Base-by-base conservation (phyloP, 1,140 invertebrate species). In the Pemphigus obesinymphae region DNA sequence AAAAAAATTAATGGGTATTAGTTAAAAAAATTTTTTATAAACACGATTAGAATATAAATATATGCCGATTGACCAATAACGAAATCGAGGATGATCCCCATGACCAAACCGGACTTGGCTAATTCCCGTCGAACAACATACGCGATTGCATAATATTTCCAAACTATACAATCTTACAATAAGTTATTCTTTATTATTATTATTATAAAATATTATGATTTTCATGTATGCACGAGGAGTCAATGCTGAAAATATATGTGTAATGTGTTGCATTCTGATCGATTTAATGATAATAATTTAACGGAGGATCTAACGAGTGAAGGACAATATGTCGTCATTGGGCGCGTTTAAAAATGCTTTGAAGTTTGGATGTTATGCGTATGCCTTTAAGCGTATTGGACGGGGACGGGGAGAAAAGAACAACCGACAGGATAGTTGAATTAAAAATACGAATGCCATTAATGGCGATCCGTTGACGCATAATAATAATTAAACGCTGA, bases 101-200 rank as follows among this genome's bases (percentile, higher is more conserved):
- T 55, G 73, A 55, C 50, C 75, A 78, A 78, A 78, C 75, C 75
- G 75, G 75, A 61, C 34, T 61, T 58, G 53, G 43, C 7, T n/a
- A 78, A 78, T 78, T 58, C 75, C 26, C 20, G 75, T 58, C 29
- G 6, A 40, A 61, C 75, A 37, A 58, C 75, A 61, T 78, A 45
- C 10, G 43, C 43, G n/a, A 13, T 78, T 75, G 29, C 45, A 34
- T 53, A 50, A 75, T 43, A 34, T 75, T 75, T 75, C 34, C 6
- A 29, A 70, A 43, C 68, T 70, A 70, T 43, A 70, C 8, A 15
- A 23, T 45, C 66, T n/a, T 3, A 45, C 10, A 45, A 45, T 11
- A 6, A 45, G 8, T n/a, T n/a, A n/a, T n/a, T n/a, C n/a, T n/a
- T n/a, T n/a, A n/a, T n/a, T n/a, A n/a, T n/a, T n/a, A 37, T 20